Conservation (phyloP, 2,797 vertebrate genomes). For the Diceros bicornis region DNA sequence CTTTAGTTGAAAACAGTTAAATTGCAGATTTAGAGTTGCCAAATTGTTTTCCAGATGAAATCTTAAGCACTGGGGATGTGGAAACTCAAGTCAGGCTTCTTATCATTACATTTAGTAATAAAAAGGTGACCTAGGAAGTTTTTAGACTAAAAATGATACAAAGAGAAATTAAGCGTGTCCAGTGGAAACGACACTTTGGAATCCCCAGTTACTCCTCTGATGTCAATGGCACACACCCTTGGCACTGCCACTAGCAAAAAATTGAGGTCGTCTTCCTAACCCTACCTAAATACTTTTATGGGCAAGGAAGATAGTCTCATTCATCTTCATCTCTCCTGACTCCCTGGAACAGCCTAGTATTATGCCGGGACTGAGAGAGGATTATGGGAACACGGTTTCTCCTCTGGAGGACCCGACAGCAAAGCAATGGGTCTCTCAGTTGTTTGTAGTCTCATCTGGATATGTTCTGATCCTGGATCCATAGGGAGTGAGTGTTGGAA, state of each 20-base stretch:
- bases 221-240: not conserved
- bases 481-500: not conserved
- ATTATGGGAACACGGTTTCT: not conserved
- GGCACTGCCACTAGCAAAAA: not conserved
- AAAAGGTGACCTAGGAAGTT: not conserved
- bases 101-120: slow-evolving; percentile 16
- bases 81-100: not conserved
- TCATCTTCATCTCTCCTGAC: not conserved
- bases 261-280: not conserved
- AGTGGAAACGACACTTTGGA: not conserved
- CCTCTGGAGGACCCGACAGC: not conserved
- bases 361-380: not conserved
- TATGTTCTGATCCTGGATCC: not conserved
- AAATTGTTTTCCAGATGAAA: slow-evolving; percentile 53
- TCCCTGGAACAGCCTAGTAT: not conserved
- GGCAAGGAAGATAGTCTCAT: not conserved
- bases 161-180: not conserved
- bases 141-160: slow-evolving; percentile 45
- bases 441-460: not conserved
- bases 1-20: slow-evolving; percentile 53
- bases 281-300: not conserved
- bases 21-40: slow-evolving; percentile 1
- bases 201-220: not conserved
- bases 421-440: not conserved
- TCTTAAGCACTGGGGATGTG: not conserved